phyloP scores from a whole-genome alignment of 2,888 invertebrate genomes.

The Copidosoma aretas region DNA sequence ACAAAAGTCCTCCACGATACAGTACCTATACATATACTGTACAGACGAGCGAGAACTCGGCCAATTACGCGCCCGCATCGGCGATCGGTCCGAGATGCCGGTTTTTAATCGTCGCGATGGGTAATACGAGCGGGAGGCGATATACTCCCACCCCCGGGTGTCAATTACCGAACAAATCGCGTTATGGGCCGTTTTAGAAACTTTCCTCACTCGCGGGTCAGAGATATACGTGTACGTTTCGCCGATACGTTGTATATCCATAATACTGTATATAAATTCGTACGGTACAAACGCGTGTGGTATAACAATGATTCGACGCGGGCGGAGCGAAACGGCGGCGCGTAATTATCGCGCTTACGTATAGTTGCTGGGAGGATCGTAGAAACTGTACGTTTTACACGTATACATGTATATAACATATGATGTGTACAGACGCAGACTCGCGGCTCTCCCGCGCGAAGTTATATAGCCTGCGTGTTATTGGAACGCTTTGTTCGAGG shows the following conservation, averaged over 20 bases:
- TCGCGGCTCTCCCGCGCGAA: no score
- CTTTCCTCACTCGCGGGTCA: background rate
- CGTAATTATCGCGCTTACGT: slow-evolving; percentile 14
- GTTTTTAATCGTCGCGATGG: slow-evolving; percentile 56
- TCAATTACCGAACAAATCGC: slow-evolving; percentile 51
- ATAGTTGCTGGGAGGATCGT: background rate
- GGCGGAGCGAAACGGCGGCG: no score
- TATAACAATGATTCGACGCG: slow-evolving; percentile 36
- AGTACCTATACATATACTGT: no score
- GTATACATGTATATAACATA: background rate
- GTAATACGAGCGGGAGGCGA: slow-evolving; percentile 38
- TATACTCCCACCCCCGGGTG: slow-evolving; percentile 47
- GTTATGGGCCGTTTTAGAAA: slow-evolving; percentile 35
- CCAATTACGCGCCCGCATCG: slow-evolving; percentile 44
- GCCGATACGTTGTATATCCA: background rate
- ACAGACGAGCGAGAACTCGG: slow-evolving; percentile 4
- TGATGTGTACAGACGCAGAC: no score
- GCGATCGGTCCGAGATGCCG: slow-evolving; percentile 33
- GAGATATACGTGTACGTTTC: background rate
- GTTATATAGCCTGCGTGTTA: no score
- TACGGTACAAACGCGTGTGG: no score
- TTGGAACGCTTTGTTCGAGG: slow-evolving; percentile 24
- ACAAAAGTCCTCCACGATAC: background rate
- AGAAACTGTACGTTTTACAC: no score
- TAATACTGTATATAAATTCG: no score